Conservation (phyloP, 2,113 vertebrate genomes). For the Natator depressus region DNA sequence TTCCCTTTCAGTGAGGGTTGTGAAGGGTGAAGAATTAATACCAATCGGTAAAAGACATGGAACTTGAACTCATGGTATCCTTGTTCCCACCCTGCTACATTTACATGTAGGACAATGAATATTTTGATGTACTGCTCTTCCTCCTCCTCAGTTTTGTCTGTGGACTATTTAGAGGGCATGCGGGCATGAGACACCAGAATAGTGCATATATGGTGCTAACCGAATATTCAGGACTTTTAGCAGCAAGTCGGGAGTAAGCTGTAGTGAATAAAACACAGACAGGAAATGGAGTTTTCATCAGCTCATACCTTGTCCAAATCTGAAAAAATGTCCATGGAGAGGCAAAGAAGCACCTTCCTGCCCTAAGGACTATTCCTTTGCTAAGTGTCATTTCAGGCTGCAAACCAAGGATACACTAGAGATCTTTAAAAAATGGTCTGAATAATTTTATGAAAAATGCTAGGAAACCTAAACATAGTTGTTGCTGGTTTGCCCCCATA, state of each 20-base stretch:
- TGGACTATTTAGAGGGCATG: not conserved
- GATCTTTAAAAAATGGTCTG: not conserved
- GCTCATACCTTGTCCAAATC: not conserved
- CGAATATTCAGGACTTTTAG: not conserved
- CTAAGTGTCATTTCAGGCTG: not conserved
- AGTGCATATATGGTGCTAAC: not conserved
- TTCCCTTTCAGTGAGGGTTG: not conserved
- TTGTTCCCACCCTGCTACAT: not conserved
- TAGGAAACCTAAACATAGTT: not conserved
- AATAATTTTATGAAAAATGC: not conserved
- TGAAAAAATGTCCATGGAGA: not conserved
- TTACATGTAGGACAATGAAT: not conserved
- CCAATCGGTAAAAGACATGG: not conserved
- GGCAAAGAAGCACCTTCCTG: not conserved
- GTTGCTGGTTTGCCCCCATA: not conserved
- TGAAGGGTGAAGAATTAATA: not conserved
- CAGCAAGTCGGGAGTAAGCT: not conserved
- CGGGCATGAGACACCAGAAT: not conserved
- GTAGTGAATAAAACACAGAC: not conserved
- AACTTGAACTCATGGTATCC: not conserved
- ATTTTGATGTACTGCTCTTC: not conserved
- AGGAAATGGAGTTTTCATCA: not conserved
- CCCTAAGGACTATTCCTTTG: not conserved
- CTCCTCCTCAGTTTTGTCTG: not conserved
- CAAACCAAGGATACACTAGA: not conserved